Conservation (phyloP, 2,113 vertebrate genomes). For the Uropsilus gracilis region DNA sequence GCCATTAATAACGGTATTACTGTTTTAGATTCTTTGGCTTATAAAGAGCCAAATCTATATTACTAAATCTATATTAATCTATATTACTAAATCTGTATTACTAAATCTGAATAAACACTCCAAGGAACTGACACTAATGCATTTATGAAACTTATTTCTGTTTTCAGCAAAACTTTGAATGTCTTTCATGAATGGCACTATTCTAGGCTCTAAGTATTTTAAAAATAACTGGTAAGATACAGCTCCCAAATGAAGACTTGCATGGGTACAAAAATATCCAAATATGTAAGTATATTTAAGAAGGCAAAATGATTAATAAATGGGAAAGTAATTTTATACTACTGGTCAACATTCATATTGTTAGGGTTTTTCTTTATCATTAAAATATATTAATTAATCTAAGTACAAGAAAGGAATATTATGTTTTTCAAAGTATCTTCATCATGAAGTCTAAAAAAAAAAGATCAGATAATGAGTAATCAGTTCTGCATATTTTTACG, state of each 20-base stretch:
- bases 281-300: conserved; percentile 24
- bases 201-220: not conserved
- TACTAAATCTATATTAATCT: not conserved
- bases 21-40: not conserved
- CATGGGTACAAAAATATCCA: conserved; percentile 28
- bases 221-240: not conserved
- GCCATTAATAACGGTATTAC: not conserved
- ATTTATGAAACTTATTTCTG: conserved; percentile 17
- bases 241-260: not conserved
- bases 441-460: conserved; percentile 48
- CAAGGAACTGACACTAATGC: conserved; percentile 5
- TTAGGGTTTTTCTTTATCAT: not conserved
- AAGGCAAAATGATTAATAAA: conserved; percentile 26
- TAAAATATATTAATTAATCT: conserved; percentile 42
- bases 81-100: conserved; percentile 3
- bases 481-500: not conserved
- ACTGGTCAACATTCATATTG: not conserved
- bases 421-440: not conserved
- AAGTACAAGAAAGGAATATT: not conserved
- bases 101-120: no score
- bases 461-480: conserved; percentile 29
- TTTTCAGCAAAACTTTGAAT: conserved; percentile 17
- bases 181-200: not conserved
- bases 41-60: conserved; percentile 12
- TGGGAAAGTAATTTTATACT: not conserved